Evolutionary conservation across 2,888 invertebrate genomes (phyloP), one percentile per base, ranked within the genome.

Genomic region (Xanthostigma xanthostigma): DNA sequence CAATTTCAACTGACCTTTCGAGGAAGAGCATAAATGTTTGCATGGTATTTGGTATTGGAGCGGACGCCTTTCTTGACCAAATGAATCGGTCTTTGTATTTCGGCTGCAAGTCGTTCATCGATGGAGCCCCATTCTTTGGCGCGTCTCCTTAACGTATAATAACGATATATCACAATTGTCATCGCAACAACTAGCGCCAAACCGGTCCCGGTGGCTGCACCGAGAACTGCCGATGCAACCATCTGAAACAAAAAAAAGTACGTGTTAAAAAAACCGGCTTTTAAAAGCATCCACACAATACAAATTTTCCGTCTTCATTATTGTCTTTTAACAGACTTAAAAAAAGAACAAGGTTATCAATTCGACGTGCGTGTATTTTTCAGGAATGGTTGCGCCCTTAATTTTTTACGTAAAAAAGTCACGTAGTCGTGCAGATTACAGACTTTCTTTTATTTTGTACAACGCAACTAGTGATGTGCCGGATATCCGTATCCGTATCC

Each of bases 191-290:
- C 62, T 33, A 81, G 64, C 1, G 79, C 79, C 51, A 79, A 64
- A 8, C 80, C 81, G 3, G 79, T 78, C 40, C 81, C 81, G 2
- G 78, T 70, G 8, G 79, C 81, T 40, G 80, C 80, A 13, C 80
- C 81, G 50, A 81, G 64, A 36, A 80, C 75, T 40, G 79, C 79
- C n/a, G 79, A 76, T 45, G 75, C 75, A 49, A 78, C 76, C 77
- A 80, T 77, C 46, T 44, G 43, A 48, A 43, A 50, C 34, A 48
- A n/a, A 36, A 9, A 39, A 14, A 45, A 14, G 8, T 36, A 45
- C 10, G 49, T 60, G 69, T 62, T 53, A 64, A 68, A 55, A 70
- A 68, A 43, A 71, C 70, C 13, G 69, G 59, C 48, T 65, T 56
- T 55, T 72, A 71, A 36, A 72, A 57, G 46, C 60, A 63, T 38